These are phyloP conservation scores for Andrena trimmerana DNA, from an alignment of 2,888 invertebrate genomes.

Conservation along the genomic window DNA sequence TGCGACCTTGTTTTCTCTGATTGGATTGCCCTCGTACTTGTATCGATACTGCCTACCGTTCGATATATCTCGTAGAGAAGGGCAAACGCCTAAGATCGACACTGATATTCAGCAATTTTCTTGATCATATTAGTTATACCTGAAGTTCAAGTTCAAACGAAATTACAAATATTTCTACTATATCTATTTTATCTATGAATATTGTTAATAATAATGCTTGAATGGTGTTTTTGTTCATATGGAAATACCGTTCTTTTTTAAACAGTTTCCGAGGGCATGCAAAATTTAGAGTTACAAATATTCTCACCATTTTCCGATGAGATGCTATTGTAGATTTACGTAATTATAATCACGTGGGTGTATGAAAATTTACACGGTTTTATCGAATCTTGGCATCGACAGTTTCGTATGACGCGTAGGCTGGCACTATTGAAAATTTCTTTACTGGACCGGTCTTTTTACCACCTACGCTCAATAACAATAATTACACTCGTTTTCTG, in stretches of 20 bases:
- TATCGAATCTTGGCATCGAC: background rate
- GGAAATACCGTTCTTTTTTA: background rate
- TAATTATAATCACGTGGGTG: slow-evolving; percentile 1
- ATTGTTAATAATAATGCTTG: background rate
- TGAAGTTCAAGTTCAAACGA: background rate
- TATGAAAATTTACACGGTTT: background rate
- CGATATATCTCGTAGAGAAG: slow-evolving; percentile 14
- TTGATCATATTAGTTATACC: background rate
- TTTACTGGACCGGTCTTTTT: slow-evolving; percentile 13
- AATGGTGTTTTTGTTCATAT: background rate
- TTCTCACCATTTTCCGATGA: background rate
- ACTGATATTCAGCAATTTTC: background rate
- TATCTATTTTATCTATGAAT: background rate
- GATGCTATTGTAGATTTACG: background rate
- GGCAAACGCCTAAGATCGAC: background rate
- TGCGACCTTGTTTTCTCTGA: slow-evolving; percentile 80
- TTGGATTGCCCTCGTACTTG: slow-evolving; percentile 75
- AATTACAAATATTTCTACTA: background rate
- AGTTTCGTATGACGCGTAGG: background rate
- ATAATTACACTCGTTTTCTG: slow-evolving; percentile 3
- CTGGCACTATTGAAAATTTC: slow-evolving; percentile 4
- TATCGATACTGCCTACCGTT: slow-evolving; percentile 31
- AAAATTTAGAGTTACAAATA: background rate
- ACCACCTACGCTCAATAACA: slow-evolving; percentile 2
- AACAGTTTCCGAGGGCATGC: background rate